Conservation (phyloP, 2,888 invertebrate species). For the Cerastis rubricosa region DNA sequence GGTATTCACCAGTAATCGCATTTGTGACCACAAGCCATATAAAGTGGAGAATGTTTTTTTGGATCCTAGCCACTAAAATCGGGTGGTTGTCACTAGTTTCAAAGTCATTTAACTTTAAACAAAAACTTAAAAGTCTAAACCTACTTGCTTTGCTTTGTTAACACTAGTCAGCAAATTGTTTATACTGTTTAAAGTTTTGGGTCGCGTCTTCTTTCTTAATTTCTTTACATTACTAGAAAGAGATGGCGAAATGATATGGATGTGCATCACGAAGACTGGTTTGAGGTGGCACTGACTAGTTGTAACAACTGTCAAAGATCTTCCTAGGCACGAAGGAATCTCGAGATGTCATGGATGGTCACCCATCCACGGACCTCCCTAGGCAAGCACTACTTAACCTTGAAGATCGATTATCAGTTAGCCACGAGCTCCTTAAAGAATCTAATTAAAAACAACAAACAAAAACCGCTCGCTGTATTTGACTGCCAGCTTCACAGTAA, state of each 20-base stretch:
- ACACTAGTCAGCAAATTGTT: not conserved
- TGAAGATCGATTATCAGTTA: not conserved
- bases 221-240: not conserved
- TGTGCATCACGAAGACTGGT: not conserved
- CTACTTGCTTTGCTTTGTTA: too few species aligned
- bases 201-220: not conserved
- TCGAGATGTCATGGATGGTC: too few species aligned
- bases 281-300: not conserved
- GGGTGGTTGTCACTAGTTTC: not conserved
- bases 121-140: too few species aligned
- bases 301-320: not conserved
- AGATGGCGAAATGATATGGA: too few species aligned
- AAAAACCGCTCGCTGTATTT: not conserved
- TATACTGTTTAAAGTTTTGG: not conserved
- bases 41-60: not conserved
- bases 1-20: not conserved
- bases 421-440: not conserved
- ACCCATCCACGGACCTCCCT: not conserved
- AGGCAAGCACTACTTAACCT: not conserved
- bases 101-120: not conserved
- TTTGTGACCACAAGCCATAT: not conserved
- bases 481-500: slow-evolving; percentile 3
- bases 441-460: not conserved
- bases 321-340: not conserved
- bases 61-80: too few species aligned